These are phyloP conservation scores for Melanophora roralis DNA, from an alignment of 2,888 invertebrate species.

Conservation along the genomic window DNA sequence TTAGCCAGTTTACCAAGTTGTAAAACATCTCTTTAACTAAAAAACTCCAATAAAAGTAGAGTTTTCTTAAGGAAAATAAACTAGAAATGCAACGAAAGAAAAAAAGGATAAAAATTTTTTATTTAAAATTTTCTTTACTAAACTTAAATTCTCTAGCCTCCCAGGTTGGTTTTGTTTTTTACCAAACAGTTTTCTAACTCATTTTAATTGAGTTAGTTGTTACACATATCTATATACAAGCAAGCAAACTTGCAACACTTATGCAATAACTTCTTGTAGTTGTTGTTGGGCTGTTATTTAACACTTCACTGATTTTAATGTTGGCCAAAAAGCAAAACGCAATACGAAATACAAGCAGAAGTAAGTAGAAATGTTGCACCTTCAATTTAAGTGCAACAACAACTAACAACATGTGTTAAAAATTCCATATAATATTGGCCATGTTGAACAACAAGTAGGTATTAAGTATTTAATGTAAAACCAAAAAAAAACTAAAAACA, in stretches of 20 bases:
- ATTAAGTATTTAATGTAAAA: slow-evolving; percentile 21
- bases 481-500: no score
- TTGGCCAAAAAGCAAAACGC: slow-evolving; percentile 9
- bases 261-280: slow-evolving; percentile 36
- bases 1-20: no score
- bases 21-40: no score
- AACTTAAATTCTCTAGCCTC: no score
- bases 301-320: slow-evolving; percentile 49
- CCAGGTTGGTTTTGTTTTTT: no score
- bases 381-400: background rate
- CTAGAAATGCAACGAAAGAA: no score
- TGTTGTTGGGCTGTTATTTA: slow-evolving; percentile 21
- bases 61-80: no score
- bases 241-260: slow-evolving; percentile 22
- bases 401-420: slow-evolving; percentile 43
- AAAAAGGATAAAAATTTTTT: no score
- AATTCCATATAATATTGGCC: slow-evolving; percentile 5
- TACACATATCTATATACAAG: background rate
- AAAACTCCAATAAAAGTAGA: no score
- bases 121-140: no score
- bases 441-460: slow-evolving; percentile 19
- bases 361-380: background rate
- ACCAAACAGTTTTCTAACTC: background rate
- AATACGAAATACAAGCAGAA: background rate
- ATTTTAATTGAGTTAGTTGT: slow-evolving; percentile 9